Evolutionary conservation across 2,113 vertebrate species (phyloP).

Genomic region (Fulmarus glacialis): DNA sequence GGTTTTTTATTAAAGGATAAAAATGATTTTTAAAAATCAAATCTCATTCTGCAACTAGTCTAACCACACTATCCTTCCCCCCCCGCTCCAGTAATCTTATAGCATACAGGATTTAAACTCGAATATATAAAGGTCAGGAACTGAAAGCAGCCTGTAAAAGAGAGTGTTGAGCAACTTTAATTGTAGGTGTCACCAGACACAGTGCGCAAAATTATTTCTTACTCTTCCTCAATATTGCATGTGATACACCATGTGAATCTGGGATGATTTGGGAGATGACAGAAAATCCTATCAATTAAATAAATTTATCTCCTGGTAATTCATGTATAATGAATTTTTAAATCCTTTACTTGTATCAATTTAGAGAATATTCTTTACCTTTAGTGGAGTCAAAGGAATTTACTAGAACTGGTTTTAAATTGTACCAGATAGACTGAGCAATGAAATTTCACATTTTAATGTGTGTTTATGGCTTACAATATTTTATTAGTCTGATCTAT

Average conservation of each 20-base stretch:
- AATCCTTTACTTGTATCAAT: neutral
- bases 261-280: neutral
- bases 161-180: neutral
- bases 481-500: slow-evolving; percentile 72
- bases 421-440: slow-evolving; percentile 44
- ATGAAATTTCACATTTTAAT: slow-evolving; percentile 72
- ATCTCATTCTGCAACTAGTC: neutral
- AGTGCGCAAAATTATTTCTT: neutral
- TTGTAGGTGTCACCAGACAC: neutral
- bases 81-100: neutral
- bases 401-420: slow-evolving; percentile 49
- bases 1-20: neutral
- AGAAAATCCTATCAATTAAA: neutral
- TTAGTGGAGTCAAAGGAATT: slow-evolving; percentile 25
- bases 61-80: neutral
- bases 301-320: neutral
- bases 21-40: neutral
- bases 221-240: neutral
- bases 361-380: slow-evolving; percentile 26
- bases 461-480: slow-evolving; percentile 74
- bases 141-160: neutral
- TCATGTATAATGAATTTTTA: neutral
- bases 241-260: neutral
- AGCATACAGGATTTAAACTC: neutral
- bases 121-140: neutral